These are phyloP conservation scores for Caerostris darwini DNA, from an alignment of 1,140 invertebrate species.

Conservation along the genomic window DNA sequence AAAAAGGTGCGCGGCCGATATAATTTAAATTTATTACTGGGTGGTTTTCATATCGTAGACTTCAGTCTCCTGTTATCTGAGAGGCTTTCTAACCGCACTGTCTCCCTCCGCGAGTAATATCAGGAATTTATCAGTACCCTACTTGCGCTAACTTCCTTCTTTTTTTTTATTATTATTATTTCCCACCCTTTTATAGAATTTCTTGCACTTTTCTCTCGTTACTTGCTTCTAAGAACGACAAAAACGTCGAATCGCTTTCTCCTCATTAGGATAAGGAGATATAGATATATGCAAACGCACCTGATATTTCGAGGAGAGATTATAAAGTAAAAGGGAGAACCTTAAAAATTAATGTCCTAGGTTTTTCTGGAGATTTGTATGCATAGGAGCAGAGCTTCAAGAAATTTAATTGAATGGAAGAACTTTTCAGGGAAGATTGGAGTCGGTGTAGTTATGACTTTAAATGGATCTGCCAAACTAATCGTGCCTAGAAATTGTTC, in stretches of 20 bases:
- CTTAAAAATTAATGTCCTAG: not conserved
- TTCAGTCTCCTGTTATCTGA: constrained; percentile 63
- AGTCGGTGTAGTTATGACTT: no score
- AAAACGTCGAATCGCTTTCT: not conserved
- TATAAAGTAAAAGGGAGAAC: constrained; percentile 18
- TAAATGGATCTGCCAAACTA: no score
- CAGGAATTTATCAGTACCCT: constrained; percentile 62
- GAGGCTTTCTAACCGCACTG: constrained; percentile 37
- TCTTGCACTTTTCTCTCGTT: constrained; percentile 39
- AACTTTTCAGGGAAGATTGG: no score
- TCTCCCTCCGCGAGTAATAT: constrained; percentile 53
- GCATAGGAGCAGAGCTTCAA: not conserved
- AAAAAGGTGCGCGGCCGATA: constrained; percentile 72
- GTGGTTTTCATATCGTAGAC: constrained; percentile 62
- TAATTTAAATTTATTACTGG: constrained; percentile 77
- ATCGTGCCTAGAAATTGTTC: no score
- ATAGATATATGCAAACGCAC: constrained; percentile 2
- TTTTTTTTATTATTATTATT: not conserved
- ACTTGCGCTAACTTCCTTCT: constrained; percentile 7
- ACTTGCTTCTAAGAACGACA: constrained; percentile 49
- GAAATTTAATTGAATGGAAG: not conserved
- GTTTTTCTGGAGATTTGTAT: not conserved
- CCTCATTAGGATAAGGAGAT: constrained; percentile 56
- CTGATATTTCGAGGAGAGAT: constrained; percentile 36
- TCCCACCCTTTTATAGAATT: constrained; percentile 6